phyloP scores from a whole-genome alignment of 2,113 vertebrate genomes.

The Syrrhaptes paradoxus region DNA sequence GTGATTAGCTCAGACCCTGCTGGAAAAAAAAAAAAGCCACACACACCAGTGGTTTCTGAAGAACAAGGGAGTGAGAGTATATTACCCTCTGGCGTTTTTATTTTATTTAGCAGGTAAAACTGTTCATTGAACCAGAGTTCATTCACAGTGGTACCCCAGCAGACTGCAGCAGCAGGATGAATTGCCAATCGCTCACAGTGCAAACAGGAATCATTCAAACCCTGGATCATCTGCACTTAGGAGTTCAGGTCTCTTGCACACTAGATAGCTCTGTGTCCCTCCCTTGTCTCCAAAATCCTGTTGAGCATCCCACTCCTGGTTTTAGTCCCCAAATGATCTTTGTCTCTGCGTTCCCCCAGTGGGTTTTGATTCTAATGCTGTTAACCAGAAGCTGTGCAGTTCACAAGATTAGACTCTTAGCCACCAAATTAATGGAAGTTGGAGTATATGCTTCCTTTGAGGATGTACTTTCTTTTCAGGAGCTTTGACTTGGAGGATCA shows the following conservation, averaged over 20 bases:
- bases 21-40: background rate
- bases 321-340: background rate
- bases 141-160: conserved; percentile 19
- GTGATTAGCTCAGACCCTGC: conserved; percentile 49
- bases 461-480: background rate
- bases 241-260: background rate
- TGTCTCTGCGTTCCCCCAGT: background rate
- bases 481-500: background rate
- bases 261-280: background rate
- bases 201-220: conserved; percentile 16
- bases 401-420: background rate
- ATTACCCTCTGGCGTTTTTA: conserved; percentile 55
- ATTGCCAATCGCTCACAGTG: conserved; percentile 23
- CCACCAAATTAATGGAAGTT: background rate
- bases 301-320: background rate
- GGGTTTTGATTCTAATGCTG: background rate
- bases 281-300: background rate
- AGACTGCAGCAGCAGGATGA: conserved; percentile 31
- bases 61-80: conserved; percentile 26
- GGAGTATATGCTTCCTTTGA: background rate
- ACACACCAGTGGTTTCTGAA: background rate
- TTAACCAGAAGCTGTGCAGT: background rate
- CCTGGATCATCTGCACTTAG: background rate
- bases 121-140: conserved; percentile 42
- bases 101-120: conserved; percentile 64